Evolutionary conservation across 2,797 vertebrate species (phyloP).

Genomic region (Mionectes olivaceus): DNA sequence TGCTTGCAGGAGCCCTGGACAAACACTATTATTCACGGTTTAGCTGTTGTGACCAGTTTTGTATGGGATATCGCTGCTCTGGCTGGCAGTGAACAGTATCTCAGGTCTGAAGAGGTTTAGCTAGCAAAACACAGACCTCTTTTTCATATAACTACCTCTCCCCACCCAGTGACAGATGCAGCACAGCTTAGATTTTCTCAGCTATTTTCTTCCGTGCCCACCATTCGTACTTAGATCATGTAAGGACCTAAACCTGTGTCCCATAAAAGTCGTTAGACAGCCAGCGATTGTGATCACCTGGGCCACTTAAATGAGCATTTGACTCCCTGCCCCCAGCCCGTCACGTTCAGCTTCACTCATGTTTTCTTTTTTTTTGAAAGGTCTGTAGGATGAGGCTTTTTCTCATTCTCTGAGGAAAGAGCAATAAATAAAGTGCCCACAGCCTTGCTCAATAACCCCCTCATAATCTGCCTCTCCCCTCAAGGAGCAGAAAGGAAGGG

Average conservation of each 20-base stretch:
- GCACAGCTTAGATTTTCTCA: neutral
- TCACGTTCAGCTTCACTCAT: neutral
- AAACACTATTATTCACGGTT: neutral
- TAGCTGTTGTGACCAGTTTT: neutral
- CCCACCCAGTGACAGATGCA: neutral
- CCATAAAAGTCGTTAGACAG: neutral
- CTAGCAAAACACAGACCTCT: neutral
- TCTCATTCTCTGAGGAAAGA: neutral
- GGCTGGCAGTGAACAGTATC: neutral
- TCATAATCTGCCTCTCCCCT: neutral
- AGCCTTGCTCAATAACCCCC: neutral
- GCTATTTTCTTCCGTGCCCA: neutral
- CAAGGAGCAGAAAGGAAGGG: neutral
- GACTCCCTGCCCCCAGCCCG: neutral
- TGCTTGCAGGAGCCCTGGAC: neutral
- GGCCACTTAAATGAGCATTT: neutral
- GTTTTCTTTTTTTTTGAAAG: neutral
- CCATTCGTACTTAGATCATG: neutral
- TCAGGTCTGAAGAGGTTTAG: neutral
- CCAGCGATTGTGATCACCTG: neutral
- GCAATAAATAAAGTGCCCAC: neutral
- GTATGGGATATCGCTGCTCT: neutral
- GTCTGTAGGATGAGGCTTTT: neutral
- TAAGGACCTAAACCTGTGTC: neutral
- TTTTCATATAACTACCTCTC: neutral